Evolutionary conservation across 2,888 invertebrate genomes (phyloP).

Genomic region (Megaustenia siamemsis): DNA sequence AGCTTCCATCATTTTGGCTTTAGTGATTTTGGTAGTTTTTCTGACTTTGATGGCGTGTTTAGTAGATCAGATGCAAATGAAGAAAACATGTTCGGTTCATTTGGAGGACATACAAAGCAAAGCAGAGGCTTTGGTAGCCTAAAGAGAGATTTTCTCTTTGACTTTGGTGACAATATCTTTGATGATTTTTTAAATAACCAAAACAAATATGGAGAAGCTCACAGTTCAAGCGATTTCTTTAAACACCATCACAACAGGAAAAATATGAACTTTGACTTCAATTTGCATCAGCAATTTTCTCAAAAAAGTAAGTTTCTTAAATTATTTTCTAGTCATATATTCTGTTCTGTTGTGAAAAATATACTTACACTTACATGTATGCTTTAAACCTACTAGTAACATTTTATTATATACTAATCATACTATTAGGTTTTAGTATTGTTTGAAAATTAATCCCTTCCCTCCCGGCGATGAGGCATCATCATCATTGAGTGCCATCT

Average conservation of each 20-base stretch:
- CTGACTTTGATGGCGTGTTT: conserved; percentile 79
- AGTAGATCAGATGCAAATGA: conserved; percentile 72
- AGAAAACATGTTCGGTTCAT: conserved; percentile 29
- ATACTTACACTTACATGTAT: too few relatives aligned
- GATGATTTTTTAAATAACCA: conserved; percentile 27
- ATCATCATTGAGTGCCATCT: too few relatives aligned
- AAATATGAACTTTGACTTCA: conserved; percentile 17
- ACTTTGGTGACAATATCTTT: conserved; percentile 41
- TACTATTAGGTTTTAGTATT: too few relatives aligned
- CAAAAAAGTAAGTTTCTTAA: conserved; percentile 19
- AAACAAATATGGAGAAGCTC: background rate
- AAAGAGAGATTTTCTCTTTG: background rate
- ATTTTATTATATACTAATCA: too few relatives aligned
- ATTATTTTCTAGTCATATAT: too few relatives aligned
- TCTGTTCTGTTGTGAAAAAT: too few relatives aligned
- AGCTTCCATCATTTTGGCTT: conserved; percentile 57
- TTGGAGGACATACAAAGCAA: background rate
- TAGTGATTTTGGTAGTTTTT: conserved; percentile 66
- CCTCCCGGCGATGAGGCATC: too few relatives aligned
- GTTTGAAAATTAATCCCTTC: too few relatives aligned
- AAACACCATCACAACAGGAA: background rate
- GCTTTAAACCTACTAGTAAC: too few relatives aligned
- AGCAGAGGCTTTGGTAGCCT: background rate
- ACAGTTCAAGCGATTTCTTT: background rate
- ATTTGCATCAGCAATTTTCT: conserved; percentile 36